phyloP scores from a whole-genome alignment of 2,888 invertebrate genomes.

The Proisotoma minuta region DNA sequence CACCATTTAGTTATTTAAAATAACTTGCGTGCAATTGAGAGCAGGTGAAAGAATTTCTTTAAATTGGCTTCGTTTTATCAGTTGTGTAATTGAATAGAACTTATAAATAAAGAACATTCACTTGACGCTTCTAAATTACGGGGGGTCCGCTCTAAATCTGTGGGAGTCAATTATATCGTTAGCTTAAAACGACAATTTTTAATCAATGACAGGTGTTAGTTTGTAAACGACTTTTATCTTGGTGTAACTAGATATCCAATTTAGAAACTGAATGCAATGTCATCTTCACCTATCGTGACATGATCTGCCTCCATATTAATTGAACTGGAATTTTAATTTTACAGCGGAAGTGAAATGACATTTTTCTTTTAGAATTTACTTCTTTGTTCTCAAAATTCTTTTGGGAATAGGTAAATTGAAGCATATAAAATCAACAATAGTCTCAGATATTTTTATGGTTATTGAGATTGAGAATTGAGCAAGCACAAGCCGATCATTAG shows the following conservation, averaged over 20 bases:
- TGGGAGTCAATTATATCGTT: neutral
- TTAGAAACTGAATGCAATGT: neutral
- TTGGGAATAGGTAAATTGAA: neutral
- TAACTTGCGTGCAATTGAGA: conserved; percentile 1
- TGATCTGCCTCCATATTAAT: neutral
- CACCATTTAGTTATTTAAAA: conserved; percentile 1
- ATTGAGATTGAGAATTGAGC: neutral
- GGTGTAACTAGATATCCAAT: neutral
- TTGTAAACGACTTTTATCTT: neutral
- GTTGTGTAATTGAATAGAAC: too few species aligned
- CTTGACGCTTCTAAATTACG: too few species aligned
- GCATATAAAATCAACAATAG: neutral
- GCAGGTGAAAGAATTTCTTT: conserved; percentile 2
- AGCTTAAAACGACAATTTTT: neutral
- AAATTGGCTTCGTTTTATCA: too few species aligned
- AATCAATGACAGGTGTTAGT: neutral
- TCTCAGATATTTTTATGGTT: neutral
- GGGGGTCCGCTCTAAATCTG: neutral
- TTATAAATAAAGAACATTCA: too few species aligned
- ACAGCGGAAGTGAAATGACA: neutral
- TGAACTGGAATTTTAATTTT: neutral
- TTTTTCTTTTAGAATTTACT: neutral
- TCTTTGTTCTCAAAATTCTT: neutral
- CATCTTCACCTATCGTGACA: neutral
- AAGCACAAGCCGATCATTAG: neutral